phyloP scores from a whole-genome alignment of 2,797 vertebrate species.

The Mycteria americana region DNA sequence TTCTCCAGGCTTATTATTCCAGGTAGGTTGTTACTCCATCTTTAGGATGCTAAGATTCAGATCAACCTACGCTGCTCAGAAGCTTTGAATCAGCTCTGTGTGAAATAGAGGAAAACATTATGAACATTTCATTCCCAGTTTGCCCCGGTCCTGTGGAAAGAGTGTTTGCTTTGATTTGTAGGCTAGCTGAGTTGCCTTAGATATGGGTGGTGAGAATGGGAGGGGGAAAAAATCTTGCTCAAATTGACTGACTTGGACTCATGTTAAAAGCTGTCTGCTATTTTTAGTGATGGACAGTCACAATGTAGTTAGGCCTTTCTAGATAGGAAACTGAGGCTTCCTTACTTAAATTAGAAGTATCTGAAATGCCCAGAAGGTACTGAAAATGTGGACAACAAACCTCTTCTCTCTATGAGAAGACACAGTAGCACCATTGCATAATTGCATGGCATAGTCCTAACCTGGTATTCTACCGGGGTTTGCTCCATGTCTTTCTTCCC shows the following conservation, averaged over 20 bases:
- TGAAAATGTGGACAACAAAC: not conserved
- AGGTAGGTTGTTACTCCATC: no score
- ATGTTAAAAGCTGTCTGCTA: not conserved
- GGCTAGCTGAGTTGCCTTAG: not conserved
- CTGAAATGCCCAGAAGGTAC: not conserved
- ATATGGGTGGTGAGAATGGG: not conserved
- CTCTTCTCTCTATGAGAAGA: not conserved
- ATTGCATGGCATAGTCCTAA: not conserved
- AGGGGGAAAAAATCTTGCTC: not conserved
- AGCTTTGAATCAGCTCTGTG: not conserved
- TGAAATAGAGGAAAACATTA: not conserved
- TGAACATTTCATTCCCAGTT: not conserved
- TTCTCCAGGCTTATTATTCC: not conserved
- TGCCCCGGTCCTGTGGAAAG: not conserved
- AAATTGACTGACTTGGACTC: not conserved
- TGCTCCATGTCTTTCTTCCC: not conserved
- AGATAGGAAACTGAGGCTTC: not conserved
- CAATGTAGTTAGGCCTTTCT: not conserved
- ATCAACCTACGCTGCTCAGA: accelerated
- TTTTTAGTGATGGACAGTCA: not conserved
- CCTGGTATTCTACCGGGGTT: not conserved
- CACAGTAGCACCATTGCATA: not conserved
- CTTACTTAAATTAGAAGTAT: not conserved
- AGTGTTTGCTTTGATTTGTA: not conserved
- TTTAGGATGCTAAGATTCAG: not conserved